Conservation (phyloP, 2,888 invertebrate species). For the Epirrhoe tristata region DNA sequence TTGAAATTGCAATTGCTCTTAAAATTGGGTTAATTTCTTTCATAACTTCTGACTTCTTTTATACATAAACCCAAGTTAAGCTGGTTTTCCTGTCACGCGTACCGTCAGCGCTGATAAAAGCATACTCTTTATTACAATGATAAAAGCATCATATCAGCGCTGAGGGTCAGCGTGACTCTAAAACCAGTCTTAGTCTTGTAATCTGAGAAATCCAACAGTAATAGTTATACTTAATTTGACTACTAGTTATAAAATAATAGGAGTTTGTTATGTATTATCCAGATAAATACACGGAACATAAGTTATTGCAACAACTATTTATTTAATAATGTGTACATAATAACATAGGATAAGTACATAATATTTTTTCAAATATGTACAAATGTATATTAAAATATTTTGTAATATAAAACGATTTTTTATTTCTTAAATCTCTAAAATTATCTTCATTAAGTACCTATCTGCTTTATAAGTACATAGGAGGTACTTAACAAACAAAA, state of each 20-base stretch:
- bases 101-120: too few species aligned
- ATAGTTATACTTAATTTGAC: background rate
- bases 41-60: background rate
- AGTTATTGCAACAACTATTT: conserved; percentile 76
- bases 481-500: background rate
- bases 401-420: conserved; percentile 53
- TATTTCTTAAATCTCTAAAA: conserved; percentile 36
- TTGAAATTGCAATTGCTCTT: background rate
- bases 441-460: background rate
- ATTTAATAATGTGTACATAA: conserved; percentile 79
- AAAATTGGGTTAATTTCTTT: background rate
- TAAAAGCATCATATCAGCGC: too few species aligned
- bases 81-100: too few species aligned
- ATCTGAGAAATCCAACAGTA: background rate
- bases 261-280: conserved; percentile 49
- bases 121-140: too few species aligned
- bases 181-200: too few species aligned
- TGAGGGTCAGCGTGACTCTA: too few species aligned
- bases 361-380: conserved; percentile 75
- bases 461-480: too few species aligned
- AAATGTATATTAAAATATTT: conserved; percentile 79
- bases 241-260: background rate
- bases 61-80: background rate
- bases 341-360: conserved; percentile 72
- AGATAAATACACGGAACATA: conserved; percentile 64